phyloP scores from a whole-genome alignment of 2,888 invertebrate species.

The Tryphoninae sp. region DNA sequence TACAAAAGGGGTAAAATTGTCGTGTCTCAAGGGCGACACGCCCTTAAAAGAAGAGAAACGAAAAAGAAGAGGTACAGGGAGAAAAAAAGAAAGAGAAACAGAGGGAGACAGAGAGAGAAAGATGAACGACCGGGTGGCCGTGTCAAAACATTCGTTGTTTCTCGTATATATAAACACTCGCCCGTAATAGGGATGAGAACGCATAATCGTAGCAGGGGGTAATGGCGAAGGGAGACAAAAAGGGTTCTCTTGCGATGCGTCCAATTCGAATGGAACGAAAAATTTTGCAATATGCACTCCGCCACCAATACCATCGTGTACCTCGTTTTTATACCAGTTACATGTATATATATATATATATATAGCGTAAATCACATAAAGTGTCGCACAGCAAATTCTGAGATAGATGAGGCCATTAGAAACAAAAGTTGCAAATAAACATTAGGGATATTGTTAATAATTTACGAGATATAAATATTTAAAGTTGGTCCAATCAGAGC shows the following conservation, averaged over 20 bases:
- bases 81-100: constrained; percentile 26
- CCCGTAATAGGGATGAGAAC: constrained; percentile 36
- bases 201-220: constrained; percentile 42
- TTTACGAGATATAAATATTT: too few relatives aligned
- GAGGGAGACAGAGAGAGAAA: constrained; percentile 27
- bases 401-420: too few relatives aligned
- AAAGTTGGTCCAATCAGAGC: too few relatives aligned
- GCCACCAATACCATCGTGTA: constrained; percentile 13
- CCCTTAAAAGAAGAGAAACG: constrained; percentile 52
- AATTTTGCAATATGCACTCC: constrained; percentile 56
- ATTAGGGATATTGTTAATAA: too few relatives aligned
- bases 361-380: background rate
- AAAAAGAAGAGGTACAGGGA: constrained; percentile 10
- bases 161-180: background rate
- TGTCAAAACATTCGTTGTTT: constrained; percentile 61
- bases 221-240: constrained; percentile 23
- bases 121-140: constrained; percentile 44
- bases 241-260: constrained; percentile 45
- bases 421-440: too few relatives aligned
- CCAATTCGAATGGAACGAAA: constrained; percentile 31
- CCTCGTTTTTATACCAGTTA: background rate
- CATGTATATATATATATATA: background rate
- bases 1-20: constrained; percentile 50
- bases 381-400: too few relatives aligned
- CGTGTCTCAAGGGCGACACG: constrained; percentile 61